These are phyloP conservation scores for Imbricaverruca yamaguchii DNA, from an alignment of 2,888 invertebrate species.

Conservation along the genomic window DNA sequence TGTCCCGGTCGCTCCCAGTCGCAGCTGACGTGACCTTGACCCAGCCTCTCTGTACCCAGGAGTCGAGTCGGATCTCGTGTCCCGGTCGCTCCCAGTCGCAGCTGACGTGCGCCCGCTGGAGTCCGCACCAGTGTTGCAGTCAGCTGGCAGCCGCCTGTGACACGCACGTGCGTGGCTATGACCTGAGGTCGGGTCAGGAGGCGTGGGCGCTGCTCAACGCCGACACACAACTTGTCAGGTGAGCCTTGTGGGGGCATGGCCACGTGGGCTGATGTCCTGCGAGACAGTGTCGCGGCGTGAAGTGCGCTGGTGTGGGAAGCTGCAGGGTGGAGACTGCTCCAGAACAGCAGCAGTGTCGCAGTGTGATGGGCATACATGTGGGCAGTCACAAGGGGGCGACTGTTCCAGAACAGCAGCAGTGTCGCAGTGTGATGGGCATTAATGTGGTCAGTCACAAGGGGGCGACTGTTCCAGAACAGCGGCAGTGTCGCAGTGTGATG, in stretches of 20 bases:
- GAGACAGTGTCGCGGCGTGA: too few species aligned
- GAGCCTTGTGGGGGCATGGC: constrained; percentile 17
- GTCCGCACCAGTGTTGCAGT: constrained; percentile 80
- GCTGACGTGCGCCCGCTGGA: constrained; percentile 69
- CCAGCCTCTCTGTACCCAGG: background rate
- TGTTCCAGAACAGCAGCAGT: too few species aligned
- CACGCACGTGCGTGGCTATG: constrained; percentile 76
- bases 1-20: constrained; percentile 5
- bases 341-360: too few species aligned
- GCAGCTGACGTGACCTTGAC: constrained; percentile 34
- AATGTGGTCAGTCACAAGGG: too few species aligned
- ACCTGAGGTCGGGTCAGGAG: constrained; percentile 65
- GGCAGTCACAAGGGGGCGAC: too few species aligned
- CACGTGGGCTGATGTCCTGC: too few species aligned
- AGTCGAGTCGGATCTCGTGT: background rate
- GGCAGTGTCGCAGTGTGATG: too few species aligned
- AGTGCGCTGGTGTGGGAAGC: too few species aligned
- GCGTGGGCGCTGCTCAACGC: constrained; percentile 79
- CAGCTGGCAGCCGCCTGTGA: constrained; percentile 83
- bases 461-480: too few species aligned
- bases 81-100: background rate
- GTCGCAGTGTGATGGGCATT: too few species aligned
- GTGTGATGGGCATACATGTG: too few species aligned
- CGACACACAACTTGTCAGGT: constrained; percentile 72
- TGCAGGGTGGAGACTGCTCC: too few species aligned